Base-by-base conservation (phyloP, 2,113 vertebrate species). In the Puma concolor region DNA sequence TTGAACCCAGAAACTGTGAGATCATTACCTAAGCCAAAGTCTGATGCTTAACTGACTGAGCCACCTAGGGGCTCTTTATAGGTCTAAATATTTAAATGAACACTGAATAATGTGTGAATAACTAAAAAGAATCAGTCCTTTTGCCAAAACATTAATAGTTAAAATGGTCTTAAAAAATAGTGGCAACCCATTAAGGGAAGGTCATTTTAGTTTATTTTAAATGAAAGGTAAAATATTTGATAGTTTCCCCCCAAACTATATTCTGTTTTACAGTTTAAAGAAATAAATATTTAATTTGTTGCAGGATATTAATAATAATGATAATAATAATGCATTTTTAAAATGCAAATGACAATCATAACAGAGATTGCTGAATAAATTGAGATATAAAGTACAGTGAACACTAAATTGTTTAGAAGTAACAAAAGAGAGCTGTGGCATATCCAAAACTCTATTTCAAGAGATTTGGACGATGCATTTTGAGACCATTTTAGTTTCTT, bases 51-150 rank as follows among this genome's bases (percentile, higher is more conserved):
- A 60, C 8, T 7, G 8, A 60, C 57, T 60, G 57, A 60, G 57
- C 57, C 57, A 60, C 57, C 57, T 8, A 25, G 2, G 57, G 3
- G 57, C 57, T 60, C 57, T 7, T 76, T 76, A 2, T n/a, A 82
- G 25, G 6, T 48, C 69, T 52, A 77, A 67, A 88, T 96, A 63
- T 87, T 97, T 91, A 92, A 91, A 88, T 52, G 13, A 57, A 31
- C 2, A 85, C 1, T 72, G 41, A 64, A 38, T 80, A 86, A 88
- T 71, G 1, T 74, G 0, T 44, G 19, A 57, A 57, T 63, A 64
- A 9, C 5, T 95, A 33, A 82, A 95, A 69, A 85, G 4, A 38
- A 84, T 80, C 10, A 29, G 13, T 60, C 2, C 31, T 44, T 80
- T 50, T 87, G 57, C 63, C 9, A 95, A 96, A 95, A 72, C 57